Percentiles rank a stretch among this genome's conserved stretches.
phyloP scores from a whole-genome alignment of 2,888 invertebrate genomes.

The Portevinia maculata region DNA sequence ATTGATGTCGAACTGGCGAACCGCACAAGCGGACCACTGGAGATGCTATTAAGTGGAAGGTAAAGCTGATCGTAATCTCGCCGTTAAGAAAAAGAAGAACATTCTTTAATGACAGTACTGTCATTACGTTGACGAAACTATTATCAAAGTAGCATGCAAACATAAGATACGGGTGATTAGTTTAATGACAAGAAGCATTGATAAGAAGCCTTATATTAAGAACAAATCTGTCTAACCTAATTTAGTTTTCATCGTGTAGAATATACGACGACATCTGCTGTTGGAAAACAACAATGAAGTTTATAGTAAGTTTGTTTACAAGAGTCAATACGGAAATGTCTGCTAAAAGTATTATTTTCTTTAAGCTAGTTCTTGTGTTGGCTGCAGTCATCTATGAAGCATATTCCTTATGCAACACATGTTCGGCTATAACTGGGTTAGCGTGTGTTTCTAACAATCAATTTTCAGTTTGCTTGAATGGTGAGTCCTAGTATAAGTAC shows the following conservation, averaged over 20 bases:
- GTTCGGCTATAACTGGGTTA: slow-evolving; percentile 33
- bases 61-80: too few relatives aligned
- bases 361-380: slow-evolving; percentile 18
- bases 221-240: background rate
- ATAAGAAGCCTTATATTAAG: slow-evolving; percentile 1
- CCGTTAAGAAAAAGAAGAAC: too few relatives aligned
- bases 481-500: slow-evolving; percentile 17
- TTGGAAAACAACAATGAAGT: slow-evolving; percentile 1
- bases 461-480: slow-evolving; percentile 42
- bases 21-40: too few relatives aligned
- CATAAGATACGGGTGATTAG: background rate
- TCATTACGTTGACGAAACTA: too few relatives aligned
- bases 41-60: too few relatives aligned
- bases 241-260: background rate
- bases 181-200: slow-evolving; percentile 6
- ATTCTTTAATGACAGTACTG: too few relatives aligned
- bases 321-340: background rate
- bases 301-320: slow-evolving; percentile 8
- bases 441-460: slow-evolving; percentile 41
- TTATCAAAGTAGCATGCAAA: too few relatives aligned
- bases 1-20: too few relatives aligned
- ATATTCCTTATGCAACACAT: slow-evolving; percentile 44
- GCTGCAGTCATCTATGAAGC: slow-evolving; percentile 14
- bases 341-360: background rate
- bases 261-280: background rate